These are phyloP conservation scores for Hycleus cichorii DNA, from an alignment of 1,140 invertebrate species.

Conservation along the genomic window DNA sequence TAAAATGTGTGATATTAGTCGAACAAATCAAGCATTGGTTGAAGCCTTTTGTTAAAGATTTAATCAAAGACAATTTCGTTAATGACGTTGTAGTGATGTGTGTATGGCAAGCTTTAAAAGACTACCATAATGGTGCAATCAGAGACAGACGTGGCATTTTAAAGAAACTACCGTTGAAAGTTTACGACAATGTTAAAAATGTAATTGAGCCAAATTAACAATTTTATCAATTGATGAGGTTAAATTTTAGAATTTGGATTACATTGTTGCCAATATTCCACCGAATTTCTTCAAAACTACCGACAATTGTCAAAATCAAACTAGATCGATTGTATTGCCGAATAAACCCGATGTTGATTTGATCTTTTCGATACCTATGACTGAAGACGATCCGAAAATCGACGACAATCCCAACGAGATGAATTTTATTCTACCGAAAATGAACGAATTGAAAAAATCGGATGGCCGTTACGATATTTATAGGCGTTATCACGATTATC, in stretches of 20 bases:
- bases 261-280: conserved; percentile 20
- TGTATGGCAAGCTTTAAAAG: conserved; percentile 16
- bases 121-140: conserved; percentile 5
- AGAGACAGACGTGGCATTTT: conserved; percentile 15
- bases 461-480: background rate
- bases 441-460: background rate
- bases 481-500: conserved; percentile 20
- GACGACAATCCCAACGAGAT: conserved; percentile 2
- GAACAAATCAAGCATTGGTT: conserved; percentile 7
- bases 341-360: conserved; percentile 17
- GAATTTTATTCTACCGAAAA: conserved; percentile 7
- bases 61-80: conserved; percentile 17
- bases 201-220: background rate
- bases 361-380: conserved; percentile 26
- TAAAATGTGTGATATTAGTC: conserved; percentile 20
- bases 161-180: conserved; percentile 16
- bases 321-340: background rate
- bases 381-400: conserved; percentile 23
- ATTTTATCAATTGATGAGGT: too few relatives aligned
- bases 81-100: conserved; percentile 16
- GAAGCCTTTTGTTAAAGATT: conserved; percentile 7
- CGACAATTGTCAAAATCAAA: background rate
- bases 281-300: conserved; percentile 17
- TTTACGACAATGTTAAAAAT: conserved; percentile 18
- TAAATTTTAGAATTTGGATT: conserved; percentile 11